Evolutionary conservation across 1,140 invertebrate species (phyloP).

Genomic region (Melipona quadrifasciata): DNA sequence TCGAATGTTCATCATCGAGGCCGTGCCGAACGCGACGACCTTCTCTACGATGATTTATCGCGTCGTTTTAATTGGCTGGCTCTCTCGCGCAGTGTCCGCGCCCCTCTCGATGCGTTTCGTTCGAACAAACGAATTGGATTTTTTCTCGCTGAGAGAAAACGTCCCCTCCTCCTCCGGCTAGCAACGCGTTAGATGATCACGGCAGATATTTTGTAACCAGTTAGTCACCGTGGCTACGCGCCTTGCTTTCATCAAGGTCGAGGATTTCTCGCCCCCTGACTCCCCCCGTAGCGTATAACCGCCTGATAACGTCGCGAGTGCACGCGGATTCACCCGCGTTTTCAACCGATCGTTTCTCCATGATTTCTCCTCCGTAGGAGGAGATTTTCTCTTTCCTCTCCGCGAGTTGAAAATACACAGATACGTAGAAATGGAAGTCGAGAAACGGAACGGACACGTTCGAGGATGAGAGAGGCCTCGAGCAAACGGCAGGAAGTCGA

Average conservation of each 20-base stretch:
- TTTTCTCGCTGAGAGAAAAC: slow-evolving; percentile 49
- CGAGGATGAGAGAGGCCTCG: neutral
- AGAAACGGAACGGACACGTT: too few relatives aligned
- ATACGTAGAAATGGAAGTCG: too few relatives aligned
- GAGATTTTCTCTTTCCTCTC: slow-evolving; percentile 20
- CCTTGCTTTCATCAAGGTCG: slow-evolving; percentile 57
- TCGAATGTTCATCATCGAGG: slow-evolving; percentile 8
- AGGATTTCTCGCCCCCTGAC: slow-evolving; percentile 49
- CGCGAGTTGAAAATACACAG: neutral
- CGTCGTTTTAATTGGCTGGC: slow-evolving; percentile 27
- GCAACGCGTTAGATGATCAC: slow-evolving; percentile 40
- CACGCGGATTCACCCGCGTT: slow-evolving; percentile 35
- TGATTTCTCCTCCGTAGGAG: slow-evolving; percentile 47
- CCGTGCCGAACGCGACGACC: neutral
- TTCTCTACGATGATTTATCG: slow-evolving; percentile 37
- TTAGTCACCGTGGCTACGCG: slow-evolving; percentile 16
- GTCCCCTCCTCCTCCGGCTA: neutral
- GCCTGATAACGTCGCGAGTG: slow-evolving; percentile 52
- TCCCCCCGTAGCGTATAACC: slow-evolving; percentile 1
- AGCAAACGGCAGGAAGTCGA: neutral
- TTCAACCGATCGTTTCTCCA: slow-evolving; percentile 16
- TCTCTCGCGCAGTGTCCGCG: too few relatives aligned
- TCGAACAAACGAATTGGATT: slow-evolving; percentile 46
- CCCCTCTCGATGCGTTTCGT: slow-evolving; percentile 32
- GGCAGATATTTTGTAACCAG: slow-evolving; percentile 47